Conservation (phyloP, 1,140 invertebrate species). For the Plutomurus gul region DNA sequence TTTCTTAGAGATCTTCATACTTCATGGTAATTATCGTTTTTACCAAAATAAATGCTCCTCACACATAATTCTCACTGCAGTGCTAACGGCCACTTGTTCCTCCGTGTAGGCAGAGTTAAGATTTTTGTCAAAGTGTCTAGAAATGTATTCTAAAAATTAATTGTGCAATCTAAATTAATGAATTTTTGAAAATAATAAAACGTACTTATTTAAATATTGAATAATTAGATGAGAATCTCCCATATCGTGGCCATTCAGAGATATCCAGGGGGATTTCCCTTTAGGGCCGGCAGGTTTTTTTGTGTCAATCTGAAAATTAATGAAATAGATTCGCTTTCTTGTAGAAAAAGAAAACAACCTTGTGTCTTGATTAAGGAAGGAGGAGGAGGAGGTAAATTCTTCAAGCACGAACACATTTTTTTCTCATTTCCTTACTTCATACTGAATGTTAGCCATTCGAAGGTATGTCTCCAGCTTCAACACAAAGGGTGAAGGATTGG, state of each 20-base stretch:
- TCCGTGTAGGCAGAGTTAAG: slow-evolving; percentile 13
- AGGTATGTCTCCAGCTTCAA: slow-evolving; percentile 56
- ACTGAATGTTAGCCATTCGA: slow-evolving; percentile 54
- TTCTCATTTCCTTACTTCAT: slow-evolving; percentile 46
- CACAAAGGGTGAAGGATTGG: slow-evolving; percentile 50
- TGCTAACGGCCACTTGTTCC: slow-evolving; percentile 41
- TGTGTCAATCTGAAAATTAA: slow-evolving; percentile 53
- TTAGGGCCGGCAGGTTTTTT: slow-evolving; percentile 54
- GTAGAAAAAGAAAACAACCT: not conserved
- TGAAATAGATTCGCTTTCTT: not conserved
- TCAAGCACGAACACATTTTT: not conserved
- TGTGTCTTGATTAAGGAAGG: not conserved
- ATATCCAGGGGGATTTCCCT: slow-evolving; percentile 61
- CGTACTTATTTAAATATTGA: slow-evolving; percentile 56
- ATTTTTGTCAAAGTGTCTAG: slow-evolving; percentile 19
- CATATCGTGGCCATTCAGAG: slow-evolving; percentile 58
- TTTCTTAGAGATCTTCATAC: not conserved
- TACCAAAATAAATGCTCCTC: slow-evolving; percentile 52
- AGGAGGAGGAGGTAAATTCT: not conserved
- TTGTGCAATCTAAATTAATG: not conserved
- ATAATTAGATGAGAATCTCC: slow-evolving; percentile 61
- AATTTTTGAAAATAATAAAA: not conserved
- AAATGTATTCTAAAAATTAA: not conserved
- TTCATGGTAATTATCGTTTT: not conserved
- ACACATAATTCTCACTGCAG: slow-evolving; percentile 48